A percentile compares a stretch with the other conserved stretches of the same genome.
These are phyloP conservation scores for Zalophus californianus DNA, from an alignment of 2,797 vertebrate species.

Conservation along the genomic window DNA sequence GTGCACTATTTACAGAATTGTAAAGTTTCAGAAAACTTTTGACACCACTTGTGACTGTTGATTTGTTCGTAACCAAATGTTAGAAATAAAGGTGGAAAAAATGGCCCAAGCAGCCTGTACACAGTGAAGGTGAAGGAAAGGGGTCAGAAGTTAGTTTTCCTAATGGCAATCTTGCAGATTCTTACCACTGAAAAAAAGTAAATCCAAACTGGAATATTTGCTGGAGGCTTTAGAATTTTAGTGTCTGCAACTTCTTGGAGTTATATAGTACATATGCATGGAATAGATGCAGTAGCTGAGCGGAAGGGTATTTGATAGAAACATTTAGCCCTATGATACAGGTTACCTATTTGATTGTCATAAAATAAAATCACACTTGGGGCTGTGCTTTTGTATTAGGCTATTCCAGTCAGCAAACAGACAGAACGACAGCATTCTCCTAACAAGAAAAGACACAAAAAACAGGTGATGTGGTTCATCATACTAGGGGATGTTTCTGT, in stretches of 20 bases:
- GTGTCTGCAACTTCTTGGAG: neutral
- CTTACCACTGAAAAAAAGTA: neutral
- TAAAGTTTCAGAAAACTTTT: slow-evolving; percentile 44
- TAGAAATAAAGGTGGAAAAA: neutral
- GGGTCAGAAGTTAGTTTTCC: neutral
- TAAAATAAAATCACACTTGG: slow-evolving; percentile 57
- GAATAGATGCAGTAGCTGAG: neutral
- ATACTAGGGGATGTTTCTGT: neutral
- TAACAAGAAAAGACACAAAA: slow-evolving; percentile 76
- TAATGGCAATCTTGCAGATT: neutral
- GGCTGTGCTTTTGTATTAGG: slow-evolving; percentile 75
- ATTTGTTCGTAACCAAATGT: neutral
- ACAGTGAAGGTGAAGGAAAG: neutral
- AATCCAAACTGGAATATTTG: slow-evolving; percentile 14
- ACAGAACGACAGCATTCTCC: slow-evolving; percentile 62
- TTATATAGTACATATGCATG: neutral
- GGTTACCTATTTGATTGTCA: slow-evolving; percentile 23
- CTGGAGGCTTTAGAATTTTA: neutral
- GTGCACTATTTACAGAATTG: neutral
- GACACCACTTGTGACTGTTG: neutral
- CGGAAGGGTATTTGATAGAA: neutral
- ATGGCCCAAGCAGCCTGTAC: neutral
- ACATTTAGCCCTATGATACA: neutral
- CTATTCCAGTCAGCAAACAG: slow-evolving; percentile 63
- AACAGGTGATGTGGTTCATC: slow-evolving; percentile 77